phyloP scores from a whole-genome alignment of 2,888 invertebrate species.

The Cantharis rufa region DNA sequence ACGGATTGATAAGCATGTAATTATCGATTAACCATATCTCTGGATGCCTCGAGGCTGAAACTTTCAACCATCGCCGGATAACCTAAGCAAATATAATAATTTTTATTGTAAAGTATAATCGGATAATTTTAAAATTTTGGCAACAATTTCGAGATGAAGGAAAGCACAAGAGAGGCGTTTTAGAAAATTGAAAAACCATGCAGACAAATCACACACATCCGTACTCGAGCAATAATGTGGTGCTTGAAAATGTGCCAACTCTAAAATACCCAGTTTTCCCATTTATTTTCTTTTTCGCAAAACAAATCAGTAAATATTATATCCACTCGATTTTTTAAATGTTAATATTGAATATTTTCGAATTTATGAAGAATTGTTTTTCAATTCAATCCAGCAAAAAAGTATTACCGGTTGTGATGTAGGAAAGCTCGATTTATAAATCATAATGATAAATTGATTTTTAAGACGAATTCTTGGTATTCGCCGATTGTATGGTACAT shows the following conservation, averaged over 20 bases:
- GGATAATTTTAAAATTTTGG: neutral
- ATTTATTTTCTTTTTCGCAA: neutral
- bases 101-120: neutral
- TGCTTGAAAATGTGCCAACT: neutral
- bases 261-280: neutral
- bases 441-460: conserved; percentile 28
- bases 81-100: neutral
- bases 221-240: neutral
- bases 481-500: too few relatives aligned
- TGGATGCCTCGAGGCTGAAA: neutral
- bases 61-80: neutral
- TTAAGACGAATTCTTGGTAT: conserved; percentile 4
- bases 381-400: conserved; percentile 13
- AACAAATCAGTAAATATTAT: neutral
- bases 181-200: neutral
- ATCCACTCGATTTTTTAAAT: neutral
- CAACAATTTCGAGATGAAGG: neutral
- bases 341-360: neutral
- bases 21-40: neutral
- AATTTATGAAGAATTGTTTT: conserved; percentile 23
- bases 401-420: conserved; percentile 9
- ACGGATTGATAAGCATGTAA: neutral
- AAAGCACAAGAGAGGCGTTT: neutral
- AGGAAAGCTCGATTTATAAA: conserved; percentile 15
- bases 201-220: neutral